Base-by-base conservation (phyloP, 2,113 vertebrate species). In the Hystrix cristata region DNA sequence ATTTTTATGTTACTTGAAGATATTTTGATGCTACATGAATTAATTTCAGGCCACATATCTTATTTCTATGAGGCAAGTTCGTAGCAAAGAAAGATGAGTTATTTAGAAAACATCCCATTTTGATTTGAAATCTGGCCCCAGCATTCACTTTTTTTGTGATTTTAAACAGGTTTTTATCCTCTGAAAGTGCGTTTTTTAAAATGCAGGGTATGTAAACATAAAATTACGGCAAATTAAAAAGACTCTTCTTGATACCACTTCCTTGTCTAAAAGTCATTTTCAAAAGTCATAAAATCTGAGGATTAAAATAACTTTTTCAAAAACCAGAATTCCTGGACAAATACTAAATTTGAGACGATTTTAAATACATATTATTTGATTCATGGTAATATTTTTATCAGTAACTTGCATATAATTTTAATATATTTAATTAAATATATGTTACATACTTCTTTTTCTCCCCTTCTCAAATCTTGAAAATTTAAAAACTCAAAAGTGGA, bases 361-460 rank as follows among this genome's bases (percentile, higher is more conserved):
- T 31, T 6, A 92, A 21, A 89, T 29, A 46, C 46, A 29, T 71
- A 29, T 11, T 46, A 23, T 43, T 76, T 67, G 23, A 55, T 14
- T 65, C 43, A 55, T 57, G 6, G 14, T 1, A 21, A 89, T 2
- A 69, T 87, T 79, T 85, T 90, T 31, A 48, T 72, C 19, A 74
- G 16, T 3, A 74, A 53, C 67, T 85, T 89, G 3, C 86, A 46
- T 51, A n/a, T 46, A 71, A 91, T 88, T 62, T 76, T 91, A 2
- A 48, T 74, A 46, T 60, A 93, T 96, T 94, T 92, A 92, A 90
- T 83, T 55, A 78, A 31, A 53, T 53, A 18, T 18, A 53, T 18
- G 15, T 79, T 79, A 34, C 15, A 34, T 55, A 4, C 19, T 55
- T 79, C 76, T 53, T 79, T 79, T 16, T 3, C 29, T 79, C 18